Percentiles rank a stretch among this genome's conserved stretches.
Evolutionary conservation across 2,797 vertebrate genomes (phyloP).

Genomic region (Sandelia bainsii): DNA sequence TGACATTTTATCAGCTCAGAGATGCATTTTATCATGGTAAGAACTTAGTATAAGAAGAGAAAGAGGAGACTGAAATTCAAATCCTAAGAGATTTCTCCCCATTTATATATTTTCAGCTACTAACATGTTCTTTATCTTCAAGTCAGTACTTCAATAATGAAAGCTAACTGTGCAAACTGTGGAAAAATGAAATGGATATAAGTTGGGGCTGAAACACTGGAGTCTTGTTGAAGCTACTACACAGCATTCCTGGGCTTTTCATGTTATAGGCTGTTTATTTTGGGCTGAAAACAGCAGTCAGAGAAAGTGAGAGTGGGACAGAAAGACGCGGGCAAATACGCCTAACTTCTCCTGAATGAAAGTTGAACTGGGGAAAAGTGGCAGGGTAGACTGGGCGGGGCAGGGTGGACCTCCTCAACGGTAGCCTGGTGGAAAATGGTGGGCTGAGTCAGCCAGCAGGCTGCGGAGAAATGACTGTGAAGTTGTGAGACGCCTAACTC

Average conservation of each 20-base stretch:
- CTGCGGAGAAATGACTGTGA: conserved; percentile 51
- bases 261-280: conserved; percentile 68
- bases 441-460: conserved; percentile 73
- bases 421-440: conserved; percentile 72
- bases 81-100: conserved; percentile 2
- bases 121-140: conserved; percentile 62
- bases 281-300: conserved; percentile 27
- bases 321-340: not conserved
- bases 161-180: conserved; percentile 38
- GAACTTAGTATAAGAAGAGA: not conserved
- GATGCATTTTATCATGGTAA: conserved; percentile 1
- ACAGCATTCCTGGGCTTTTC: conserved; percentile 59
- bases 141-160: conserved; percentile 27
- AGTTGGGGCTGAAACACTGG: conserved; percentile 56
- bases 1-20: not conserved
- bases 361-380: conserved; percentile 42
- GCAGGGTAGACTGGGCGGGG: conserved; percentile 57
- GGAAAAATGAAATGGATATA: conserved; percentile 54
- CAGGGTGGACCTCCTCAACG: conserved; percentile 67
- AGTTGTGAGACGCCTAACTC: conserved; percentile 35
- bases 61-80: not conserved
- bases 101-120: conserved; percentile 14
- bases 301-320: conserved; percentile 27
- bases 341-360: conserved; percentile 51
- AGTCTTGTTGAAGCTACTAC: conserved; percentile 48